Conservation (phyloP, 2,888 invertebrate species). For the Acleris laterana region DNA sequence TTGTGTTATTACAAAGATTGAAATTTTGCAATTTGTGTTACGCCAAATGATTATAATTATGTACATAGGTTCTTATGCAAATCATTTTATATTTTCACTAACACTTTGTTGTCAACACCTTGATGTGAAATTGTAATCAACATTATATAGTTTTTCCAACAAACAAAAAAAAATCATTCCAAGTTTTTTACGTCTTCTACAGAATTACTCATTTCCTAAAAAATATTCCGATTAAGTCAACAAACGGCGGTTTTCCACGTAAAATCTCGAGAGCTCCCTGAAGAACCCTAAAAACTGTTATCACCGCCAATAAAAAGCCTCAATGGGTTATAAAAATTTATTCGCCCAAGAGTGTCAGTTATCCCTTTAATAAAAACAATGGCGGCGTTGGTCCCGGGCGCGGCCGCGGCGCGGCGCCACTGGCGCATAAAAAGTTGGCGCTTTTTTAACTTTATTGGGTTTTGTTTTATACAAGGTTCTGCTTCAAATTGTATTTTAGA, state of each 20-base stretch:
- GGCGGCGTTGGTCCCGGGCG: slow-evolving; percentile 22
- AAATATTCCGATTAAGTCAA: slow-evolving; percentile 4
- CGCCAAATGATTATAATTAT: too few relatives aligned
- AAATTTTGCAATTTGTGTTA: too few relatives aligned
- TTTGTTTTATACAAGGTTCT: background rate
- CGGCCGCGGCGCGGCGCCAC: slow-evolving; percentile 8
- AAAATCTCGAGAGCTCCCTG: slow-evolving; percentile 6
- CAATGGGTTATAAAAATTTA: slow-evolving; percentile 31
- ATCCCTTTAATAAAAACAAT: slow-evolving; percentile 25
- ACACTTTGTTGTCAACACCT: too few relatives aligned
- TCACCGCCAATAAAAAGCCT: slow-evolving; percentile 26
- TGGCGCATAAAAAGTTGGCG: background rate
- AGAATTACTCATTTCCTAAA: slow-evolving; percentile 1
- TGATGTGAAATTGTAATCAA: too few relatives aligned
- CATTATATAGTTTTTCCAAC: too few relatives aligned
- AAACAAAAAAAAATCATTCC: too few relatives aligned
- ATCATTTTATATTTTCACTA: too few relatives aligned
- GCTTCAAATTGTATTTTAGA: too few relatives aligned
- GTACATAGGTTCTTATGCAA: too few relatives aligned
- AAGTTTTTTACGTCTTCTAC: too few relatives aligned
- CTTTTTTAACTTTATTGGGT: background rate
- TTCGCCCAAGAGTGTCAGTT: slow-evolving; percentile 21
- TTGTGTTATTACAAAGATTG: too few relatives aligned
- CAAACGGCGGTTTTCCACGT: slow-evolving; percentile 13
- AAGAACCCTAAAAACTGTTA: slow-evolving; percentile 27